These are phyloP conservation scores for Colius striatus DNA, from an alignment of 2,113 vertebrate species.

Conservation along the genomic window DNA sequence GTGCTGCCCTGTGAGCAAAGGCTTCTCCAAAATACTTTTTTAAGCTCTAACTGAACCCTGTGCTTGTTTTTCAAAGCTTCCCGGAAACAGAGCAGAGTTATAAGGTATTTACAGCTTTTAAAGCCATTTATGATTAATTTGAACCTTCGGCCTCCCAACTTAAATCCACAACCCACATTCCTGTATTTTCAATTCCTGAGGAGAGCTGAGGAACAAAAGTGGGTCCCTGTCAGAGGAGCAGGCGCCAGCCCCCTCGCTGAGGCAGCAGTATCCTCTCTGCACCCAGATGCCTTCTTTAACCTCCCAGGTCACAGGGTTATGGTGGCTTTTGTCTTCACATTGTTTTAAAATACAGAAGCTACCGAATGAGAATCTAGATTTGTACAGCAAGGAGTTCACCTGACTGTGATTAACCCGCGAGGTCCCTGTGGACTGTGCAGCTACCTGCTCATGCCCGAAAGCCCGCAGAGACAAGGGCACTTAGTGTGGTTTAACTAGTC, in stretches of 20 bases:
- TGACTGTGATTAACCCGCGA: not conserved
- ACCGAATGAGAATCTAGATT: not conserved
- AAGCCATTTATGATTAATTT: not conserved
- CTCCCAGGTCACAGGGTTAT: not conserved
- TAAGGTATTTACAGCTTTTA: not conserved
- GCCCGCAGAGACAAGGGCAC: not conserved
- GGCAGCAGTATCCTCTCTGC: not conserved
- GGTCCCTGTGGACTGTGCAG: not conserved
- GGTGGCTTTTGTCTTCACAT: not conserved
- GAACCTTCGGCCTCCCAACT: not conserved
- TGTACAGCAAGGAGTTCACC: not conserved
- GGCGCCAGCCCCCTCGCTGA: not conserved
- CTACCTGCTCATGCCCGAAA: not conserved
- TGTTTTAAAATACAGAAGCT: not conserved
- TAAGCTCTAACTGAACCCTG: not conserved
- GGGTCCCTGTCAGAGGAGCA: not conserved
- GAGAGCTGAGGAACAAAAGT: not conserved
- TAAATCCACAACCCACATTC: not conserved
- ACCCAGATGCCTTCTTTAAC: rapidly evolving
- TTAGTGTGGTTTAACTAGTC: not conserved
- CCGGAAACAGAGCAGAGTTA: not conserved
- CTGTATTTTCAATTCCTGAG: not conserved
- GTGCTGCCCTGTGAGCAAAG: not conserved
- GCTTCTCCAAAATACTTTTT: not conserved
- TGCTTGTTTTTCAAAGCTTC: slow-evolving; percentile 6